Conservation (phyloP, 2,888 invertebrate genomes). For the Choristoneura rosaceana region DNA sequence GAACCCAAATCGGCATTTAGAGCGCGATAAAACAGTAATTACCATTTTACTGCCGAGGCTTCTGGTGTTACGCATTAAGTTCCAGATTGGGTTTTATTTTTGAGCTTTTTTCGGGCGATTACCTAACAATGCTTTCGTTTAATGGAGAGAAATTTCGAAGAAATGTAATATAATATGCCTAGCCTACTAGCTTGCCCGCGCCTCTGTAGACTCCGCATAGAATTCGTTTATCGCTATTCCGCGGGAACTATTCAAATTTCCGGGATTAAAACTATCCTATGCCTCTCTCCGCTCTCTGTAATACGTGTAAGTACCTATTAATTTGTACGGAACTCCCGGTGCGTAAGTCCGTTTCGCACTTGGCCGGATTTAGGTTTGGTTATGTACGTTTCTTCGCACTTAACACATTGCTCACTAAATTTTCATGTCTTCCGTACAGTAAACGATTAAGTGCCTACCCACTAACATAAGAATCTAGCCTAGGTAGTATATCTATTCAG, state of each 20-base stretch:
- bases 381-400: too few relatives aligned
- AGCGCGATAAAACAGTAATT: slow-evolving; percentile 21
- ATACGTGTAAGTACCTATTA: too few relatives aligned
- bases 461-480: not conserved
- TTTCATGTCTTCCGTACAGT: not conserved
- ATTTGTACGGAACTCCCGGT: too few relatives aligned
- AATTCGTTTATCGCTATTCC: too few relatives aligned
- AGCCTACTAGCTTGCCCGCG: too few relatives aligned
- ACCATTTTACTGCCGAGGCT: slow-evolving; percentile 23
- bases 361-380: too few relatives aligned
- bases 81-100: not conserved
- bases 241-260: too few relatives aligned
- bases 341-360: too few relatives aligned
- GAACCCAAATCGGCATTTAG: slow-evolving; percentile 45
- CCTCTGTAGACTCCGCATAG: too few relatives aligned
- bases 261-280: too few relatives aligned
- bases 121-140: not conserved
- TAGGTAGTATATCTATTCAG: not conserved
- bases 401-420: not conserved
- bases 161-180: not conserved
- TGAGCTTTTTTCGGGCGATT: not conserved
- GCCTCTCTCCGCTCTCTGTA: too few relatives aligned
- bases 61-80: slow-evolving; percentile 29
- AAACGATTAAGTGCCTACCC: not conserved
- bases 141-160: not conserved